phyloP scores from a whole-genome alignment of 1,140 invertebrate genomes.

The Choristoneura fumiferana region DNA sequence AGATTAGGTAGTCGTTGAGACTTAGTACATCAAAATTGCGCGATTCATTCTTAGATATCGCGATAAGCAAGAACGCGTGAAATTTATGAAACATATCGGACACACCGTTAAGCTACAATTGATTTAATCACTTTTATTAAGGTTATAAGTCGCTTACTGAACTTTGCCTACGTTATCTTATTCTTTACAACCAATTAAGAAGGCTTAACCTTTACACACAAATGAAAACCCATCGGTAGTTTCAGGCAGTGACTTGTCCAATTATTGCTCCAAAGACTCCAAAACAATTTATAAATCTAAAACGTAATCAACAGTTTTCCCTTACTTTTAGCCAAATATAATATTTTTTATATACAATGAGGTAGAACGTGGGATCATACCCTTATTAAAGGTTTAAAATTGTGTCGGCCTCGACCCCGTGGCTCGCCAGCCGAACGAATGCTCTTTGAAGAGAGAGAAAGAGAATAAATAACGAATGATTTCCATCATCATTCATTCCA shows the following conservation, averaged over 20 bases:
- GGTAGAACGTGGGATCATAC: conserved; percentile 63
- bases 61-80: too few species aligned
- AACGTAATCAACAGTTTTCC: conserved; percentile 39
- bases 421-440: background rate
- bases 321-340: conserved; percentile 68
- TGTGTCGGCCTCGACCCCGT: conserved; percentile 49
- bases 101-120: too few species aligned
- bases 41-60: too few species aligned
- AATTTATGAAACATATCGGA: too few species aligned
- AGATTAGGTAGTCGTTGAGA: too few species aligned
- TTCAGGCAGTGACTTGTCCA: conserved; percentile 25
- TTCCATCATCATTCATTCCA: conserved; percentile 1
- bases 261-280: conserved; percentile 65
- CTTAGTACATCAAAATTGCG: too few species aligned
- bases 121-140: too few species aligned
- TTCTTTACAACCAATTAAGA: background rate
- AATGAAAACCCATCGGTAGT: background rate
- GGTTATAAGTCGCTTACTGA: too few species aligned
- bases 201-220: background rate
- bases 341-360: conserved; percentile 71
- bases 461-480: too few species aligned
- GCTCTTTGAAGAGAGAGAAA: background rate
- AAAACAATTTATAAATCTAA: conserved; percentile 39
- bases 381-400: conserved; percentile 44
- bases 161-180: too few species aligned